Base-by-base conservation (phyloP, 2,888 invertebrate species). In the Oxystoma pomonae region DNA sequence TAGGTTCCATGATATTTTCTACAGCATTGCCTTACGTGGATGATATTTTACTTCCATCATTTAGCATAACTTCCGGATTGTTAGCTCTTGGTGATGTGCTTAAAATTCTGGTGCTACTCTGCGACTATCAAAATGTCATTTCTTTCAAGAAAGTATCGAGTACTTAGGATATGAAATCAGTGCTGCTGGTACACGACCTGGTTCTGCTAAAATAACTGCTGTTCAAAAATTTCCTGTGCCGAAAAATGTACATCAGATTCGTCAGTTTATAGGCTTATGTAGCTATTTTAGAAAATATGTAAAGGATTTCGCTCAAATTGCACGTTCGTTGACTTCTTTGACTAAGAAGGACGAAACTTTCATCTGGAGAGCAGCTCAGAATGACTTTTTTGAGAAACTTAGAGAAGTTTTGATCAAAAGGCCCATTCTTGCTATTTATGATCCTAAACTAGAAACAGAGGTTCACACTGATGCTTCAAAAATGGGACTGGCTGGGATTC, bases 221-320 rank as follows among this genome's bases (percentile, higher is more conserved):
- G 60, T 60, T 2, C 16, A 3, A 9, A 20, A 61, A 5, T 60
- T 60, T 16, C 56, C 60, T 16, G 55, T 19, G 20, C 60, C 60
- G n/a, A 19, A 20, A 16, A 20, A 60, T 18, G 60, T 56, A 17
- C 55, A 60, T 21, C 7, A 61, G 18, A 18, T 59, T 57, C 55
- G 60, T 16, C 60, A 60, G 19, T 60, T 60, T 20, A n/a, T 60
- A 16, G 60, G 60, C n/a, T 55, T 60, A n/a, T 19, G 51, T n/a
- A 52, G 55, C 12, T 71, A 70, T 59, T 75, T 73, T 59, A 64
- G 73, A 12, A 68, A 70, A 59, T 75, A 70, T 50, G 67, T 73
- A 12, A 65, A 67, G 22, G 56, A 62, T 50, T 72, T 71, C 64
- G 71, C 72, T 5, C 51, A 22, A 7, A 67, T 70, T 12, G 69